Evolutionary conservation across 92 coral and sea anemone genomes (phyloP).

Genomic region (Bergia puertoricense): DNA sequence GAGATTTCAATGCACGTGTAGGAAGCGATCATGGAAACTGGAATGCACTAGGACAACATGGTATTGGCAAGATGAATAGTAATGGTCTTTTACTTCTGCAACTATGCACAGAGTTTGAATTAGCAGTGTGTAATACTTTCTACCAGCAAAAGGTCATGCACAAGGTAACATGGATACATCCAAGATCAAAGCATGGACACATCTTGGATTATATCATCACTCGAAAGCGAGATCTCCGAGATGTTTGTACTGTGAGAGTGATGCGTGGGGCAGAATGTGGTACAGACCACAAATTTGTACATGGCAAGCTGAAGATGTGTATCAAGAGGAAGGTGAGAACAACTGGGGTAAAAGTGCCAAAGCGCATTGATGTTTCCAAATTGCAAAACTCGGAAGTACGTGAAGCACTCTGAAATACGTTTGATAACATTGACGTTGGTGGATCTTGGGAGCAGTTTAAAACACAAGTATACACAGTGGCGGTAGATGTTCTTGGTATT

Average conservation of each 20-base stretch:
- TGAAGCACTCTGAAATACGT: background rate
- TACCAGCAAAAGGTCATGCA: background rate
- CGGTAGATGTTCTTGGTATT: background rate
- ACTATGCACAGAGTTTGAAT: constrained; percentile 13
- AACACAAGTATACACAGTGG: background rate
- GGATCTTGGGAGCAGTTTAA: background rate
- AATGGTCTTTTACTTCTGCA: constrained; percentile 35
- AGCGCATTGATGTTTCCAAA: constrained; percentile 25
- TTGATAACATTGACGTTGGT: background rate
- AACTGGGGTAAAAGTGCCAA: background rate
- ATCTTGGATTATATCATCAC: constrained; percentile 35
- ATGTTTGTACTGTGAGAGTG: background rate
- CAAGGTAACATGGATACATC: constrained; percentile 37
- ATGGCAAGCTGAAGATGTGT: background rate
- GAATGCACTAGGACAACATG: constrained; percentile 15
- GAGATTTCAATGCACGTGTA: constrained; percentile 40
- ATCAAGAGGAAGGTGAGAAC: background rate
- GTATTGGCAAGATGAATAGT: constrained; percentile 22
- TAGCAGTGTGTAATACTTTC: constrained; percentile 16
- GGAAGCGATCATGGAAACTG: background rate
- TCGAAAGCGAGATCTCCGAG: background rate
- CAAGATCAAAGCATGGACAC: constrained; percentile 39
- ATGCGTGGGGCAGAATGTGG: constrained; percentile 39
- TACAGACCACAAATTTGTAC: constrained; percentile 32
- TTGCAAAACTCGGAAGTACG: background rate